phyloP scores from a whole-genome alignment of 2,888 invertebrate species.

The Drosophila emarginata region DNA sequence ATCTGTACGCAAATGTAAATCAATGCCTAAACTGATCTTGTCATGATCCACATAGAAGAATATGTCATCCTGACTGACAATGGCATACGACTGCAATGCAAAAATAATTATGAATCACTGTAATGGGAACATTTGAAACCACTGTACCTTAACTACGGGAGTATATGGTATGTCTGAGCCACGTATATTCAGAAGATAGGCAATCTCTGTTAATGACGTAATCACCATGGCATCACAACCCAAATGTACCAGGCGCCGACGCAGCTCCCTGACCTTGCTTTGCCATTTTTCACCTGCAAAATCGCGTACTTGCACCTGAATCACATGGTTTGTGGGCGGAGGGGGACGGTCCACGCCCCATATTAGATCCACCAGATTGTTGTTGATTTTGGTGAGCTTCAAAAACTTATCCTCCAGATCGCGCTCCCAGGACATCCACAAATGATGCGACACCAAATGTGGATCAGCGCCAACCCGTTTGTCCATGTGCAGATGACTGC shows the following conservation, averaged over 20 bases:
- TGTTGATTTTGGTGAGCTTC: slow-evolving; percentile 78
- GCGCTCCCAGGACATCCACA: slow-evolving; percentile 86
- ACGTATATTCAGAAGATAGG: slow-evolving; percentile 94
- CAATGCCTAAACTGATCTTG: slow-evolving; percentile 85
- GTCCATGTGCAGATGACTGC: slow-evolving; percentile 79
- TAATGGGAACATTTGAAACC: accelerated
- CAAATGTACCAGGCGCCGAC: slow-evolving; percentile 85
- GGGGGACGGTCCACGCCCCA: slow-evolving; percentile 88
- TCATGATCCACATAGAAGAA: slow-evolving; percentile 88
- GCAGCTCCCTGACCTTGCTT: slow-evolving; percentile 88
- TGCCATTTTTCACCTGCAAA: slow-evolving; percentile 88
- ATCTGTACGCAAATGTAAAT: slow-evolving; percentile 84
- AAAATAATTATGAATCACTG: background rate
- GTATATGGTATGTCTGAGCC: slow-evolving; percentile 92
- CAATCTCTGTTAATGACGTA: slow-evolving; percentile 93
- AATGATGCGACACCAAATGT: slow-evolving; percentile 86
- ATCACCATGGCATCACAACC: slow-evolving; percentile 91
- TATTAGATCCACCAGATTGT: slow-evolving; percentile 89
- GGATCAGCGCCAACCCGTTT: slow-evolving; percentile 90
- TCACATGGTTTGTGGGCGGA: slow-evolving; percentile 80
- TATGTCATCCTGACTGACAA: slow-evolving; percentile 86
- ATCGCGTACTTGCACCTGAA: slow-evolving; percentile 85
- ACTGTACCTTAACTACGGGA: slow-evolving; percentile 88
- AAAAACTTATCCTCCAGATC: slow-evolving; percentile 82
- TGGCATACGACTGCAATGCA: slow-evolving; percentile 86